Conservation (phyloP, 2,888 invertebrate species). For the Mechanitis messenoides region DNA sequence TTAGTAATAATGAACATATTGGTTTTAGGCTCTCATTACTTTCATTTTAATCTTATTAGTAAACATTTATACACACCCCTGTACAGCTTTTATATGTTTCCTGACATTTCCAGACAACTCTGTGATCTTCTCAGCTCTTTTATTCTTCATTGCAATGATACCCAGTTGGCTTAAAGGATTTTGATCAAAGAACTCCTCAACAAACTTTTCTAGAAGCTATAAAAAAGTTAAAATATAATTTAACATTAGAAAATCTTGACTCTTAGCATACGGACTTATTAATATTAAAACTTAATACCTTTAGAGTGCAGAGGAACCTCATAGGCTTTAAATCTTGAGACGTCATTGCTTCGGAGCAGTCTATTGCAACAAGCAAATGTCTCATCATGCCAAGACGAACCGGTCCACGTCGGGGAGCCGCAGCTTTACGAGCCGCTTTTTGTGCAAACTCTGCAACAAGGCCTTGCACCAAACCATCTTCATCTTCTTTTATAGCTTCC, state of each 20-base stretch:
- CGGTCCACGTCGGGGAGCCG: slow-evolving; percentile 82
- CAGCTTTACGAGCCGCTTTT: slow-evolving; percentile 88
- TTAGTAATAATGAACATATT: no score
- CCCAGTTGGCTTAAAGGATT: slow-evolving; percentile 99
- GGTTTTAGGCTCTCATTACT: no score
- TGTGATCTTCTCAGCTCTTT: slow-evolving; percentile 93
- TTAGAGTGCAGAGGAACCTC: slow-evolving; percentile 88
- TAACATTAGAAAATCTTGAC: not conserved
- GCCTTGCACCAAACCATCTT: slow-evolving; percentile 92
- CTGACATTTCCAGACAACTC: slow-evolving; percentile 92
- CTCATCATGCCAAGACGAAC: slow-evolving; percentile 99
- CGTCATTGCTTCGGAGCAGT: slow-evolving; percentile 96
- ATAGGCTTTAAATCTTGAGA: slow-evolving; percentile 97
- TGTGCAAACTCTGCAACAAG: slow-evolving; percentile 94
- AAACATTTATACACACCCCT: slow-evolving; percentile 54
- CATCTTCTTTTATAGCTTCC: slow-evolving; percentile 98
- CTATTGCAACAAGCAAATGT: slow-evolving; percentile 92
- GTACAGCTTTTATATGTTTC: slow-evolving; percentile 84
- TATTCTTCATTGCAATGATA: slow-evolving; percentile 92
- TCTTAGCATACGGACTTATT: not conserved
- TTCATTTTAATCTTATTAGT: no score
- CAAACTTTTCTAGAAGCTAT: slow-evolving; percentile 92
- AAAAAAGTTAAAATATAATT: slow-evolving; percentile 36
- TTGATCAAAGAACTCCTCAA: slow-evolving; percentile 98
- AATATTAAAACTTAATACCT: slow-evolving; percentile 72